phyloP scores from a whole-genome alignment of 2,113 vertebrate genomes.

The Grus americana region DNA sequence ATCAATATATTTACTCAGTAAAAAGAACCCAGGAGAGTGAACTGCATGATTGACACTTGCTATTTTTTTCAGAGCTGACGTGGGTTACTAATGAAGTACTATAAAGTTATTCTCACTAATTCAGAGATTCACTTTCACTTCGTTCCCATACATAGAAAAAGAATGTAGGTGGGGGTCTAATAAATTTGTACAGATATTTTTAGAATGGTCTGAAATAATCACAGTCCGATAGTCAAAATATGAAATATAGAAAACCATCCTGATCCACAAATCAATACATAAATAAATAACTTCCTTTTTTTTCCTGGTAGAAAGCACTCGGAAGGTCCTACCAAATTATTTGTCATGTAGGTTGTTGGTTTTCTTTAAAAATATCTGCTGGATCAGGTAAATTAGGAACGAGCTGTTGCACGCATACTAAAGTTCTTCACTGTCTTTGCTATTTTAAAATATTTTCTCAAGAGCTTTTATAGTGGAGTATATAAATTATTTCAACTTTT shows the following conservation, averaged over 20 bases:
- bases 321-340: background rate
- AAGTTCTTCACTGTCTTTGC: background rate
- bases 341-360: background rate
- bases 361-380: background rate
- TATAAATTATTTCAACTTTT: background rate
- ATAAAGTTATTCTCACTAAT: background rate
- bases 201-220: background rate
- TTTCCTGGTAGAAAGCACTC: background rate
- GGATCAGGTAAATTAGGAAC: background rate
- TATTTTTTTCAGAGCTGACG: background rate
- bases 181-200: background rate
- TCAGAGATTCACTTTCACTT: background rate
- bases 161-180: background rate
- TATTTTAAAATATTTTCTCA: constrained; percentile 8
- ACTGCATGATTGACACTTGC: background rate
- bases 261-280: background rate
- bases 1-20: background rate
- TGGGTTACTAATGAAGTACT: background rate
- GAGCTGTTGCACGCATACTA: background rate
- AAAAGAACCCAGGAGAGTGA: background rate
- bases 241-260: background rate
- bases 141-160: background rate
- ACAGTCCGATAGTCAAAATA: background rate
- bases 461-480: background rate
- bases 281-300: background rate